Conservation (phyloP, 1,140 invertebrate species). For the Aphis craccivora region DNA sequence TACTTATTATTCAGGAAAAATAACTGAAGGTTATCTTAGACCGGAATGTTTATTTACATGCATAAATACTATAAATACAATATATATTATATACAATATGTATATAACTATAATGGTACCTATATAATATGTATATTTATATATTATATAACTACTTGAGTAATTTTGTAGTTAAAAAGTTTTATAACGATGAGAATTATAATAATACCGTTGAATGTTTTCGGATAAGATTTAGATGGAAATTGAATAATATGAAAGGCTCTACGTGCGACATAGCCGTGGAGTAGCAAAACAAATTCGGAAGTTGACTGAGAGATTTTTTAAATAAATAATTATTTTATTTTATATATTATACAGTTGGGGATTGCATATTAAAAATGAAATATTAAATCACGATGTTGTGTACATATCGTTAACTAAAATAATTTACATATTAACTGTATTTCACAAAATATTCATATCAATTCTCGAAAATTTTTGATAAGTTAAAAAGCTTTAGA, state of each 20-base stretch:
- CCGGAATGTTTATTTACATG: constrained; percentile 10
- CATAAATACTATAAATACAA: background rate
- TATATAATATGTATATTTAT: background rate
- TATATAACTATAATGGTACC: background rate
- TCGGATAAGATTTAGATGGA: background rate
- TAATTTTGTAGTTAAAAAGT: constrained; percentile 42
- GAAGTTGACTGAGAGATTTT: background rate
- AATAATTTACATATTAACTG: background rate
- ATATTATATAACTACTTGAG: background rate
- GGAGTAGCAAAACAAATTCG: background rate
- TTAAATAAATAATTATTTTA: constrained; percentile 38
- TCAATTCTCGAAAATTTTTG: background rate
- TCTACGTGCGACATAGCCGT: background rate
- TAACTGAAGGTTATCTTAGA: background rate
- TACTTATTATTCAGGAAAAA: constrained; percentile 2
- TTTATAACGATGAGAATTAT: background rate
- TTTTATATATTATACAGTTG: background rate
- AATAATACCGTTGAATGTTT: constrained; percentile 8
- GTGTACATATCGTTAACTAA: background rate
- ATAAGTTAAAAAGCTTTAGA: background rate
- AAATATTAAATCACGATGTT: background rate
- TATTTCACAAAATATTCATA: background rate
- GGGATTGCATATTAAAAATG: constrained; percentile 7
- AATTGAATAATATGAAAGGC: constrained; percentile 14
- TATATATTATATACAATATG: background rate